phyloP scores from a whole-genome alignment of 2,113 vertebrate genomes.

The Hoplias malabaricus region DNA sequence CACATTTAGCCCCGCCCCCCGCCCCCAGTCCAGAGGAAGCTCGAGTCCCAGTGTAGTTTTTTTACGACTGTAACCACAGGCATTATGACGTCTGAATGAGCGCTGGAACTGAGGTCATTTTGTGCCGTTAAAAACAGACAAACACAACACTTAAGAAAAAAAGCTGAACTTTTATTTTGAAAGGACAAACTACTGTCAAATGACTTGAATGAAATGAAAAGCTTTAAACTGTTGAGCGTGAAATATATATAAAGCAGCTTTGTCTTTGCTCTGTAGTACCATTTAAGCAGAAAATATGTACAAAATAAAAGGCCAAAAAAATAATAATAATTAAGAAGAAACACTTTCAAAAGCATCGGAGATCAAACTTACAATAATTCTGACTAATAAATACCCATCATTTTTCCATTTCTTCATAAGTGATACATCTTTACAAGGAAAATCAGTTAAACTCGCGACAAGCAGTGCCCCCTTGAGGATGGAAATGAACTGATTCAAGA shows the following conservation, averaged over 20 bases:
- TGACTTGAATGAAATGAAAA: conserved; percentile 88
- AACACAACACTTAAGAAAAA: conserved; percentile 64
- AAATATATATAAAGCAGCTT: conserved; percentile 82
- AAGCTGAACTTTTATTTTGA: conserved; percentile 82
- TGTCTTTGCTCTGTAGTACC: conserved; percentile 82
- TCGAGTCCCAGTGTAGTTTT: too few relatives aligned
- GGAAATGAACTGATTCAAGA: conserved; percentile 74
- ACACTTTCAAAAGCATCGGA: conserved; percentile 78
- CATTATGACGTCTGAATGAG: too few relatives aligned
- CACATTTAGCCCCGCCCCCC: too few relatives aligned
- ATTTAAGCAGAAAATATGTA: conserved; percentile 87
- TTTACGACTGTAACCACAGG: too few relatives aligned
- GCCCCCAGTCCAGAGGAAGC: too few relatives aligned
- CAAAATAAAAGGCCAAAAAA: conserved; percentile 78
- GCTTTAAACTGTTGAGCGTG: conserved; percentile 81
- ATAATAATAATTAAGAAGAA: too few relatives aligned
- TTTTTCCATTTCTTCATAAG: conserved; percentile 80
- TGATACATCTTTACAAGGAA: conserved; percentile 78
- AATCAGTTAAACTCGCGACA: conserved; percentile 69
- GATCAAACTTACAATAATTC: conserved; percentile 81
- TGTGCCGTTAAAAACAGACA: conserved; percentile 6
- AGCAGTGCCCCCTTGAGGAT: conserved; percentile 67
- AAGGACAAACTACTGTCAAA: conserved; percentile 89
- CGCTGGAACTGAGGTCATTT: not conserved
- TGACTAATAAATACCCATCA: conserved; percentile 87